Evolutionary conservation across 2,888 invertebrate genomes (phyloP).

Genomic region (Meiosimyza decipiens): DNA sequence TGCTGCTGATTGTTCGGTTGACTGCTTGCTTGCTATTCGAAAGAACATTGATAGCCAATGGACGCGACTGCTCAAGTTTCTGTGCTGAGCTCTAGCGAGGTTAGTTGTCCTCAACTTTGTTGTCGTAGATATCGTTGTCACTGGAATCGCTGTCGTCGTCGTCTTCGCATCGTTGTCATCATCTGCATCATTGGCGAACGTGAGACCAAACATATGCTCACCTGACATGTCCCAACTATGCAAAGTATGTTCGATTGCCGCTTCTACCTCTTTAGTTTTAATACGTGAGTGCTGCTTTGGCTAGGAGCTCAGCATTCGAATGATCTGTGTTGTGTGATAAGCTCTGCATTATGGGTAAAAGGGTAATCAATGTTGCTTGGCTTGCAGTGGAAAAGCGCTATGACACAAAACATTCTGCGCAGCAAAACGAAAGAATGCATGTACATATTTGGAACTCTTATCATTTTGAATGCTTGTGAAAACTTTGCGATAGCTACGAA

Average conservation of each 20-base stretch:
- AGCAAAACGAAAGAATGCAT: too few species aligned
- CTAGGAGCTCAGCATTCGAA: too few species aligned
- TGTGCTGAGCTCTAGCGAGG: conserved; percentile 19
- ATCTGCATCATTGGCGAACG: conserved; percentile 40
- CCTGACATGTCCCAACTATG: conserved; percentile 22
- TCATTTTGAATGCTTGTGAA: too few species aligned
- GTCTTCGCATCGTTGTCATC: conserved; percentile 27
- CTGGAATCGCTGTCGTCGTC: conserved; percentile 36
- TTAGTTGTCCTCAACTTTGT: background rate
- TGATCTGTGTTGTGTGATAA: conserved; percentile 1
- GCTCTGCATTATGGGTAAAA: background rate
- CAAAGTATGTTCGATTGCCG: conserved; percentile 11
- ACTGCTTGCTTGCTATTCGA: background rate
- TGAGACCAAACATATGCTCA: conserved; percentile 47
- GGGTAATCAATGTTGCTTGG: background rate
- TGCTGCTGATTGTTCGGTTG: background rate
- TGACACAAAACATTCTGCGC: too few species aligned
- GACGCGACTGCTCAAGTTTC: background rate
- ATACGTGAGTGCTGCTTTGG: too few species aligned
- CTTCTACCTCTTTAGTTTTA: conserved; percentile 40
- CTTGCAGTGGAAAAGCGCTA: too few species aligned
- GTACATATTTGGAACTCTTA: too few species aligned
- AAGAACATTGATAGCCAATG: background rate
- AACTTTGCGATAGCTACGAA: too few species aligned
- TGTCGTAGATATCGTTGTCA: conserved; percentile 16